Percentiles rank a stretch among this genome's conserved stretches.
Conservation (phyloP, 2,797 vertebrate species). For the Megaceryle alcyon region DNA sequence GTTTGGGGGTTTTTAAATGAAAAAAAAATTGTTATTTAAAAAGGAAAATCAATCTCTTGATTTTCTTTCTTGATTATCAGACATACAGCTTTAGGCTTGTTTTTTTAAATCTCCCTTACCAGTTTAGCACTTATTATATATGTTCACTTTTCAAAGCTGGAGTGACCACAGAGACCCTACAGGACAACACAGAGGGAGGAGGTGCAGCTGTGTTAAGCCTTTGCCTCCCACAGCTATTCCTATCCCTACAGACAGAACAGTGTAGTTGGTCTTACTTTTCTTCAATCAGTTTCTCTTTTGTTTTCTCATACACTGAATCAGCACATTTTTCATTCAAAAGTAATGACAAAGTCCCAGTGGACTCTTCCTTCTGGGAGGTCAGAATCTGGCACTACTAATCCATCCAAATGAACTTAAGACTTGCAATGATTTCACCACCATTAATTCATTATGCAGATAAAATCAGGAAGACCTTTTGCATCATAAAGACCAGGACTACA, state of each 20-base stretch:
- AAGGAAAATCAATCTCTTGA: too few species aligned
- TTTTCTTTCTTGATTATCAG: background rate
- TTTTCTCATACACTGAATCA: background rate
- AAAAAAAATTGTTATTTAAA: background rate
- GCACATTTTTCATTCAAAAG: background rate
- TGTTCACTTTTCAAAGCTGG: background rate
- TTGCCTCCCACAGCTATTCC: background rate
- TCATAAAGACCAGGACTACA: background rate
- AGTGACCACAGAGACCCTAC: background rate
- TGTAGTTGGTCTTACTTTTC: background rate
- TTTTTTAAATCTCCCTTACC: background rate
- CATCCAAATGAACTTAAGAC: background rate
- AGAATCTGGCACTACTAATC: background rate
- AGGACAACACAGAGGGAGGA: background rate
- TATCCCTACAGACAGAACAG: background rate
- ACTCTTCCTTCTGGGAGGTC: background rate
- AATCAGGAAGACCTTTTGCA: background rate
- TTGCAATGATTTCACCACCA: background rate
- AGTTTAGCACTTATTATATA: background rate
- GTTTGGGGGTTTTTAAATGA: background rate
- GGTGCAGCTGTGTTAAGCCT: background rate
- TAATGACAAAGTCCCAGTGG: background rate
- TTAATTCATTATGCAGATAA: background rate
- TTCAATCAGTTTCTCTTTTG: background rate
- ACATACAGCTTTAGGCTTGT: background rate